These are phyloP conservation scores for Anneissia japonica DNA, from an alignment of 35 echinoderm and acorn worm species.

Conservation along the genomic window DNA sequence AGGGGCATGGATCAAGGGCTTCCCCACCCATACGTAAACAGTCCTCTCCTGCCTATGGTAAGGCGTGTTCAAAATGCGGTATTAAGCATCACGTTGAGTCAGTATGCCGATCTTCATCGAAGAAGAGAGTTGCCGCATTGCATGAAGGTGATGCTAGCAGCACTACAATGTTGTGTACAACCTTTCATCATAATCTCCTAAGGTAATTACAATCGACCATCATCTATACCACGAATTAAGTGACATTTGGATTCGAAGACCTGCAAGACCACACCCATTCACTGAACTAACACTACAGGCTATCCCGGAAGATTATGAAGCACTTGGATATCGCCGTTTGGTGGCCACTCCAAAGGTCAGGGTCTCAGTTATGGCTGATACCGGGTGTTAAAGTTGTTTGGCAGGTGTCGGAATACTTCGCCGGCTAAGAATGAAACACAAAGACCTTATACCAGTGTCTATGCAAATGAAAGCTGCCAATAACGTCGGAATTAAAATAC, in stretches of 20 bases:
- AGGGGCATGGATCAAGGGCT: background rate
- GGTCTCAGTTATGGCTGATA: background rate
- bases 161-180: background rate
- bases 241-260: background rate
- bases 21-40: background rate
- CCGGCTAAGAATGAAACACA: background rate
- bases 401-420: background rate
- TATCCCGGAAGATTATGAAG: background rate
- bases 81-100: background rate
- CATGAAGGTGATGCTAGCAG: background rate
- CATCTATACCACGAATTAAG: background rate
- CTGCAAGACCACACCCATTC: too few species aligned
- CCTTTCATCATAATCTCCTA: background rate
- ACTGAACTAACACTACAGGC: background rate
- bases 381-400: background rate
- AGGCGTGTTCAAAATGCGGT: background rate
- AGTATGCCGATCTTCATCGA: background rate
- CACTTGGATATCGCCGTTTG: background rate
- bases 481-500: background rate
- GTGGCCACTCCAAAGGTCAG: background rate
- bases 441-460: background rate
- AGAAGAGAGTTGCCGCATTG: background rate
- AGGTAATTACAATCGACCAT: background rate
- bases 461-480: slow-evolving; percentile 8
- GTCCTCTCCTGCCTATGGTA: background rate